Base-by-base conservation (phyloP, 2,113 vertebrate genomes). In the Spea bombifrons region DNA sequence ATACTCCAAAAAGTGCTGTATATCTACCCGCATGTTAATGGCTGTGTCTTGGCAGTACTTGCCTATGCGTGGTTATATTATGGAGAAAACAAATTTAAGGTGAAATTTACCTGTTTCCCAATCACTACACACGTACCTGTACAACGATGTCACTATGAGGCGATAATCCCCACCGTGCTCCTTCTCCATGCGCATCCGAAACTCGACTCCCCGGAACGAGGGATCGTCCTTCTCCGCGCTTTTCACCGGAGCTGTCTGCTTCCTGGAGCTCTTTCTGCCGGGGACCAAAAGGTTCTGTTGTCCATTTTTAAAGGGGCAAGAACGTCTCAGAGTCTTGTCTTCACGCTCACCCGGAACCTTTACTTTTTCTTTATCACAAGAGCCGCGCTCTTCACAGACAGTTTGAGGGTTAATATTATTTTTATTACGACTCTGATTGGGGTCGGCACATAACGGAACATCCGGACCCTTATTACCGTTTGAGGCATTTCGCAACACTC, bases 191-290 rank as follows among this genome's bases (percentile, higher is more conserved):
- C 88, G 86, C 86, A 97, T 94, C 76, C 86, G 88, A 85, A 97
- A 91, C 0, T 86, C 89, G 74, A 96, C 94, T 1, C 95, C 96
- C 71, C 88, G 85, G 65, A 96, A 92, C 13, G 76, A 55, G 0
- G 94, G 90, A 81, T 96, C 94, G 15, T 78, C 71, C n/a, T 85
- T 82, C 67, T 93, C 88, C 0, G 84, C 86, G 5, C 95, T 92
- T 8, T 86, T 88, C 15, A 67, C 81, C 4, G 96, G 95, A 43
- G 82, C 73, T 0, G 66, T 75, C 82, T 96, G 95, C 84, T 97
- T 97, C 77, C 95, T 90, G 8, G 83, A 86, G 2, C 61, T 76
- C 17, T 87, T 91, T 73, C 84, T 88, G 5, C 81, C 65, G 78
- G 76, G 80, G 72, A 71, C 30, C 49, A 45, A 46, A 16, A 7